These are phyloP conservation scores for Rhyacophila brunnea DNA, from an alignment of 1,140 invertebrate genomes.

Conservation along the genomic window DNA sequence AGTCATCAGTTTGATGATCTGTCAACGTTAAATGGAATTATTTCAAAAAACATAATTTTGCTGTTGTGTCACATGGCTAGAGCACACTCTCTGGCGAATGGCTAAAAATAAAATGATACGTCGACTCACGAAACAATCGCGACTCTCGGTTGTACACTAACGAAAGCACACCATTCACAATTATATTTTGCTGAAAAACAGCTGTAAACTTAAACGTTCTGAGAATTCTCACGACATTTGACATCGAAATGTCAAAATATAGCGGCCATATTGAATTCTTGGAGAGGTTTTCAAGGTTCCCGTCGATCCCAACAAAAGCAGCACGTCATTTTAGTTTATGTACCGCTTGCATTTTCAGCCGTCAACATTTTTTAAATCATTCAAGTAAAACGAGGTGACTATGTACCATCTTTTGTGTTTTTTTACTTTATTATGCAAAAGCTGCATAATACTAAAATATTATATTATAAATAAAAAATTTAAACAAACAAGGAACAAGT, in stretches of 20 bases:
- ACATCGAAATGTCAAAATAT: slow-evolving; percentile 59
- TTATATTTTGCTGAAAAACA: slow-evolving; percentile 13
- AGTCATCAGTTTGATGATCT: neutral
- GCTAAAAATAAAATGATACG: slow-evolving; percentile 23
- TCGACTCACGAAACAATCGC: neutral
- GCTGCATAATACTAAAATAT: too few relatives aligned
- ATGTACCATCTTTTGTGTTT: too few relatives aligned
- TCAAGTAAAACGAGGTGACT: too few relatives aligned
- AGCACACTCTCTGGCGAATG: slow-evolving; percentile 10
- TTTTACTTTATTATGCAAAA: too few relatives aligned
- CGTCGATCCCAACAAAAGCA: neutral
- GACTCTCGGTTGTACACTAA: slow-evolving; percentile 1
- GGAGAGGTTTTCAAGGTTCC: slow-evolving; percentile 25
- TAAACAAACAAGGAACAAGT: too few relatives aligned
- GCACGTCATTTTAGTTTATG: too few relatives aligned
- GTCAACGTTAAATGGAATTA: slow-evolving; percentile 13
- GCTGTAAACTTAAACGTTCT: slow-evolving; percentile 9
- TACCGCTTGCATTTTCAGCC: too few relatives aligned
- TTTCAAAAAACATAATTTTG: slow-evolving; percentile 24
- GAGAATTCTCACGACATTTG: slow-evolving; percentile 55
- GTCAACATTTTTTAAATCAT: too few relatives aligned
- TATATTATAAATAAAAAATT: too few relatives aligned
- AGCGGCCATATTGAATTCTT: slow-evolving; percentile 44
- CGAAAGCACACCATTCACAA: slow-evolving; percentile 6
- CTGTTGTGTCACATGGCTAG: slow-evolving; percentile 20